These are phyloP conservation scores for Amiota communis DNA, from an alignment of 2,888 invertebrate species.

Conservation along the genomic window DNA sequence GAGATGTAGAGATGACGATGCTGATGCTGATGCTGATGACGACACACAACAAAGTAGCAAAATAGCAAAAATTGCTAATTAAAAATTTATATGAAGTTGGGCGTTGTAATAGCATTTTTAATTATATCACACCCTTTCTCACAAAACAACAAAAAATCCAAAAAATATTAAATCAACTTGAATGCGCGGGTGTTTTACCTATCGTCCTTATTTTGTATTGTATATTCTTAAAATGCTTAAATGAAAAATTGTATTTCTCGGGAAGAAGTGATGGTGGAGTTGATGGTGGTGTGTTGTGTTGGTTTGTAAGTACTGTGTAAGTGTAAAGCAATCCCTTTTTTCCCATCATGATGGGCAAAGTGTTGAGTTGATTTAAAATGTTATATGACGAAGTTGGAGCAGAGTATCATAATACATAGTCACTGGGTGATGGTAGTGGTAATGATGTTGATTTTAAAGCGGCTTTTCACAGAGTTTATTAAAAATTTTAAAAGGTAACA, in stretches of 20 bases:
- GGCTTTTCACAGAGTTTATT: slow-evolving; percentile 4
- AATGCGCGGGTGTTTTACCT: slow-evolving; percentile 8
- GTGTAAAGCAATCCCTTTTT: too few relatives aligned
- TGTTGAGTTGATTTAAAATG: too few relatives aligned
- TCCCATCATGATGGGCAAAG: too few relatives aligned
- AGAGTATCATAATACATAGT: slow-evolving; percentile 33
- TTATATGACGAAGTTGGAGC: neutral
- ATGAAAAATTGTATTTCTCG: too few relatives aligned
- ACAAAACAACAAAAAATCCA: neutral
- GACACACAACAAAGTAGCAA: slow-evolving; percentile 61
- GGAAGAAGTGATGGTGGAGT: too few relatives aligned
- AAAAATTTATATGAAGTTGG: slow-evolving; percentile 72
- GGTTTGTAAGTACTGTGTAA: too few relatives aligned
- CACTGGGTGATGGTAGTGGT: neutral
- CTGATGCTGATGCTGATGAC: slow-evolving; percentile 44
- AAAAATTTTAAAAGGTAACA: slow-evolving; percentile 9
- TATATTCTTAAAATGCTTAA: too few relatives aligned
- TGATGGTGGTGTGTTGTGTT: too few relatives aligned
- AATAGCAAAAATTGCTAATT: slow-evolving; percentile 72
- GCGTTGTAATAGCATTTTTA: slow-evolving; percentile 70
- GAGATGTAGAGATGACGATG: neutral
- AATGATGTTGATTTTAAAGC: slow-evolving; percentile 19
- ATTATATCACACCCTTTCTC: slow-evolving; percentile 52
- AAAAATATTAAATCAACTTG: neutral
- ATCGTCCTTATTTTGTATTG: too few relatives aligned